Evolutionary conservation across 2,888 invertebrate species (phyloP), one percentile per base, ranked within the genome.

Genomic region (Apoda limacodes): DNA sequence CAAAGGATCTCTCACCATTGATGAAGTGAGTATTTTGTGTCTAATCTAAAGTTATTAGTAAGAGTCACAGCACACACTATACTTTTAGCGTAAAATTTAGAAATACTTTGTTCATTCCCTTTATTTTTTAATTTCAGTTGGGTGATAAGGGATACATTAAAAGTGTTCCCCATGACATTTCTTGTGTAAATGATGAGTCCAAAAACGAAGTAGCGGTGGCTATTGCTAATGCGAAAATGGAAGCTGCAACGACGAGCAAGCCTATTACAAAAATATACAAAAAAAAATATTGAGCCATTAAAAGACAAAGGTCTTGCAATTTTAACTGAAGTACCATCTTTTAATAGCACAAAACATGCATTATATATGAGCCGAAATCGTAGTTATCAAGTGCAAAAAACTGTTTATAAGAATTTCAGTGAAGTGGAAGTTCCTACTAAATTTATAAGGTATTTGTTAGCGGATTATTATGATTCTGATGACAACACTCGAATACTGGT

Each of bases 251-350:
- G 20, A 11, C 28, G 20, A 11, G 5, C 17, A 20, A 28, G 20
- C 19, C 28, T 28, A 20, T 28, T 28, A 28, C 28, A 9, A 28
- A 17, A 12, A 28, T 28, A 13, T 28, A 28, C 13, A 28, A 17
- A 28, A 19, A 28, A 20, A 17, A 28, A n/a, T 19, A 28, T 28
- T 20, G 28, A 17, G 10, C 28, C 14, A 12, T 28, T 28, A 20
- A 17, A 28, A 28, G 28, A 28, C 28, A 28, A 28, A 28, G 28
- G 28, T 20, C 21, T n/a, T 28, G n/a, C 25, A 12, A 11, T 13
- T 25, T 25, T 25, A 22, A 22, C 22, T 22, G 9, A 22, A 10
- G 22, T 22, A 11, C 22, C 22, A 22, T 22, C 22, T 10, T 22
- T 22, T 22, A 22, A 22, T 22, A 22, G 11, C 11, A 11, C 22